These are phyloP conservation scores for Xenus cinereus DNA, from an alignment of 2,113 vertebrate species.

Conservation along the genomic window DNA sequence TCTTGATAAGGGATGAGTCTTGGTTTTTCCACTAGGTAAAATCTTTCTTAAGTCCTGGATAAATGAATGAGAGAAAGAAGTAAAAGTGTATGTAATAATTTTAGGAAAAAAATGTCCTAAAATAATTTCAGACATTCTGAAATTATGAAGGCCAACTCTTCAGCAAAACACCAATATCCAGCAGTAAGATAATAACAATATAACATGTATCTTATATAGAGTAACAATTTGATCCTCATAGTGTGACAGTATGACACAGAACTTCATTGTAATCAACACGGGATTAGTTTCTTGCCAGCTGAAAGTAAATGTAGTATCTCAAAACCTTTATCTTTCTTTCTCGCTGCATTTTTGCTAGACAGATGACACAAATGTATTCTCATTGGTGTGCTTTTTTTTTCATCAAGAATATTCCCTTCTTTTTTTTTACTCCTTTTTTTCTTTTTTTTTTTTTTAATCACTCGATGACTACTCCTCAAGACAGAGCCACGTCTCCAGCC, in stretches of 20 bases:
- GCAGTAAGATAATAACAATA: accelerated
- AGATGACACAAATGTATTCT: background rate
- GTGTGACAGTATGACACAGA: background rate
- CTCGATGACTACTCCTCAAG: background rate
- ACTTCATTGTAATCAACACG: background rate
- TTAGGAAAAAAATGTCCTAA: background rate
- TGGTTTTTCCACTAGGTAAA: background rate
- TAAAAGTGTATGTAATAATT: background rate
- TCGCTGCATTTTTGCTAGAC: background rate
- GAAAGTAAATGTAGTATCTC: background rate
- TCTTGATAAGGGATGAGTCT: background rate
- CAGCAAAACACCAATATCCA: background rate
- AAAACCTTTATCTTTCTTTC: background rate
- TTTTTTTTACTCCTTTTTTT: accelerated
- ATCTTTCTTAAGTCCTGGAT: background rate
- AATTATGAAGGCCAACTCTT: background rate
- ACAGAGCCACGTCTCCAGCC: background rate
- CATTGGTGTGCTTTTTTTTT: background rate
- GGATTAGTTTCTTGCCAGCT: background rate
- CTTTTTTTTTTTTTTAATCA: background rate
- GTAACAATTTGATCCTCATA: background rate
- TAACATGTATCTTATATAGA: background rate
- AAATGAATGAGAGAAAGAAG: background rate
- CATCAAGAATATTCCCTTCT: background rate
- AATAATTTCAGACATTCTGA: background rate